phyloP scores from a whole-genome alignment of 2,113 vertebrate genomes.

The Phaethon lepturus region DNA sequence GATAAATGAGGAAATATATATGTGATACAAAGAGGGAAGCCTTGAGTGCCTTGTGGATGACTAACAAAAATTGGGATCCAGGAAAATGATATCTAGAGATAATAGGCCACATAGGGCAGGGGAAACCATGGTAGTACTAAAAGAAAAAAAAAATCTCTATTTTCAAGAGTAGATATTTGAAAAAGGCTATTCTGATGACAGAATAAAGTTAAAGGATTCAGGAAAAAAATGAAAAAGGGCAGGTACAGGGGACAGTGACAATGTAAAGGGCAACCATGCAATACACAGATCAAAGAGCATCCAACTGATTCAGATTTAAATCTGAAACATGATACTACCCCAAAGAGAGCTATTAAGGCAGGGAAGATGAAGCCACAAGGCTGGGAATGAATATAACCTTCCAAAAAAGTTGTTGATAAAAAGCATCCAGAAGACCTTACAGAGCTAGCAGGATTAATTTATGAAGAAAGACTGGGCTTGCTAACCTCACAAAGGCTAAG shows the following conservation, averaged over 20 bases:
- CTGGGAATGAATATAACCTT: background rate
- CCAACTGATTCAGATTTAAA: background rate
- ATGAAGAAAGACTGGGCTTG: background rate
- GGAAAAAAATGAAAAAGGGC: background rate
- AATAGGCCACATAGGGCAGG: background rate
- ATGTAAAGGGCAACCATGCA: background rate
- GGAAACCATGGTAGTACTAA: background rate
- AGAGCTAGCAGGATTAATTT: background rate
- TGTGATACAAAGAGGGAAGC: background rate
- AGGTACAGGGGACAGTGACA: background rate
- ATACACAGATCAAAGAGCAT: background rate
- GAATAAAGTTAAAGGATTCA: background rate
- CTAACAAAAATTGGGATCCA: background rate
- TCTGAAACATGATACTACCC: background rate
- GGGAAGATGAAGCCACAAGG: background rate
- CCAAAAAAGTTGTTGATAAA: background rate
- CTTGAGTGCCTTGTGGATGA: background rate
- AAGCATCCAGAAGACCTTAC: background rate
- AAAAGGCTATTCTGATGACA: background rate
- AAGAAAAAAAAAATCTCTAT: background rate
- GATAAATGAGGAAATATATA: background rate
- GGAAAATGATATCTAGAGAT: background rate
- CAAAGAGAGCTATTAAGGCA: background rate
- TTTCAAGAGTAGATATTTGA: background rate
- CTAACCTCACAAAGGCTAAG: background rate